Conservation (phyloP, 2,888 invertebrate genomes). For the Drosophila quinaria region DNA sequence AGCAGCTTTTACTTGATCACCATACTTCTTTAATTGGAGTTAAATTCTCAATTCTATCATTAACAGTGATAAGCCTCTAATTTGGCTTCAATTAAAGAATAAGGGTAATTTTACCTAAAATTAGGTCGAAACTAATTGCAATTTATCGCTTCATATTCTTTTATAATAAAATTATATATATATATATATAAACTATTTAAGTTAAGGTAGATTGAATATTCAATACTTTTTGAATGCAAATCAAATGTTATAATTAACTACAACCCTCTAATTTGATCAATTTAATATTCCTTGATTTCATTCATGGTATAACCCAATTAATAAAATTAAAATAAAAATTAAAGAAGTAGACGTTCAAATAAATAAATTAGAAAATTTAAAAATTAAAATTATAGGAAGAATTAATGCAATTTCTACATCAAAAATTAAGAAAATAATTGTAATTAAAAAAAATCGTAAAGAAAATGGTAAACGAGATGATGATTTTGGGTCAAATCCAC, state of each 20-base stretch:
- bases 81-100: conserved; percentile 86
- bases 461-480: conserved; percentile 87
- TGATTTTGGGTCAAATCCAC: conserved; percentile 87
- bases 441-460: conserved; percentile 89
- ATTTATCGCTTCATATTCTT: conserved; percentile 86
- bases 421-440: conserved; percentile 90
- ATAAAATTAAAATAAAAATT: conserved; percentile 87
- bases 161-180: too few relatives aligned
- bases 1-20: conserved; percentile 88
- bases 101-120: conserved; percentile 85
- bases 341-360: conserved; percentile 74
- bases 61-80: conserved; percentile 88
- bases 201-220: conserved; percentile 81
- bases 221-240: conserved; percentile 85
- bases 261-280: conserved; percentile 84
- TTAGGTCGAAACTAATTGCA: conserved; percentile 87
- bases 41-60: conserved; percentile 68
- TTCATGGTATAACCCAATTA: conserved; percentile 87
- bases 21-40: conserved; percentile 88
- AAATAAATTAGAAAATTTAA: conserved; percentile 81
- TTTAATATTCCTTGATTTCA: conserved; percentile 88
- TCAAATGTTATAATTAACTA: conserved; percentile 78
- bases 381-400: conserved; percentile 87
- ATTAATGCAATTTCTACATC: conserved; percentile 90
- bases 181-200: not conserved